These are phyloP conservation scores for Silurus lanzhouensis DNA, from an alignment of 2,797 vertebrate genomes.

Conservation along the genomic window DNA sequence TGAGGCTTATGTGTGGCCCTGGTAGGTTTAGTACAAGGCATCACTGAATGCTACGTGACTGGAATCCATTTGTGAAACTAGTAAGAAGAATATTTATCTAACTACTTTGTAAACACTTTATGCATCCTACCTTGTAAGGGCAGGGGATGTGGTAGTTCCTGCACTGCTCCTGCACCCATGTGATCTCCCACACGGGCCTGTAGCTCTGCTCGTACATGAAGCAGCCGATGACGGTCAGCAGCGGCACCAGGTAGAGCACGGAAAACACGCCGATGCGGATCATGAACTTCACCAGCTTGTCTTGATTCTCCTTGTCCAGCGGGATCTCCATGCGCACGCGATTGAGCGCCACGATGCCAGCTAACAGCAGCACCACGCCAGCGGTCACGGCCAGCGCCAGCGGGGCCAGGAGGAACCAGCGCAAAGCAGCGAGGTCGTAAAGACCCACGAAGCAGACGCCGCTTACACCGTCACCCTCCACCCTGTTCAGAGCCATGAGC, in stretches of 20 bases:
- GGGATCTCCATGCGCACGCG: constrained; percentile 96
- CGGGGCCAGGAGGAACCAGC: constrained; percentile 94
- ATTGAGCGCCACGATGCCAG: constrained; percentile 93
- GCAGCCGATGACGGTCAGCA: constrained; percentile 92
- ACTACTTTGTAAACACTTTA: not conserved
- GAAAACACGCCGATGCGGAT: constrained; percentile 98
- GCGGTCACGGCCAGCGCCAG: constrained; percentile 91
- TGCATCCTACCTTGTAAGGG: constrained; percentile 76
- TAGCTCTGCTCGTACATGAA: constrained; percentile 94
- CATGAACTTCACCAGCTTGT: constrained; percentile 99
- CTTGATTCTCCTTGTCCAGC: constrained; percentile 96
- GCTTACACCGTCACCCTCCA: constrained; percentile 95
- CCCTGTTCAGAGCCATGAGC: constrained; percentile 94
- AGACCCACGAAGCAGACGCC: constrained; percentile 97
- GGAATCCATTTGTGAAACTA: not conserved
- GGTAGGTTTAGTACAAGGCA: not conserved
- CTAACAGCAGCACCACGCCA: constrained; percentile 88
- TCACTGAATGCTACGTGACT: not conserved
- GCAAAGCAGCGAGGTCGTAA: constrained; percentile 88
- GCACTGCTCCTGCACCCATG: constrained; percentile 93
- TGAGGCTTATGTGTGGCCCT: not conserved
- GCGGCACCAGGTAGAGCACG: constrained; percentile 90
- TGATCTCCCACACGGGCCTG: constrained; percentile 88
- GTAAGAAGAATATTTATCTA: not conserved
- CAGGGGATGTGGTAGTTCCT: constrained; percentile 93